phyloP scores from a whole-genome alignment of 2,113 vertebrate species.

The Aythya baeri region DNA sequence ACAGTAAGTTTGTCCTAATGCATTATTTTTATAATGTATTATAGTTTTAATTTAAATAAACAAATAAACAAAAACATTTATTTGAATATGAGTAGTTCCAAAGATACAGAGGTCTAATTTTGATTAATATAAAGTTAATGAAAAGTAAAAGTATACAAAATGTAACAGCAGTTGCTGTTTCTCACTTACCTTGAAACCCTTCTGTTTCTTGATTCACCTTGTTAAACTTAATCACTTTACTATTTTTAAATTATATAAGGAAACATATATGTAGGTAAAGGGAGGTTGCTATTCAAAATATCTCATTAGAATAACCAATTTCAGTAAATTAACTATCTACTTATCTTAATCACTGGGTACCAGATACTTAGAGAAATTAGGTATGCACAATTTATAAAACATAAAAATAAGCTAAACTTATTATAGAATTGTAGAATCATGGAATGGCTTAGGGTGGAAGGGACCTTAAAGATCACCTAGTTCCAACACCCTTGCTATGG shows the following conservation, averaged over 20 bases:
- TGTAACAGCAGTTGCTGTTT: not conserved
- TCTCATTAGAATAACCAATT: not conserved
- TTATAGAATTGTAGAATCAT: not conserved
- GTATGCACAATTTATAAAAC: not conserved
- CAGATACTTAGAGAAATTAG: not conserved
- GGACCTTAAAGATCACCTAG: too few relatives aligned
- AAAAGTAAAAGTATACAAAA: not conserved
- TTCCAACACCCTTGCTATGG: too few relatives aligned
- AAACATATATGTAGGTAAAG: not conserved
- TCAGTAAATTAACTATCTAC: constrained; percentile 7
- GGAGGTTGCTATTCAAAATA: not conserved
- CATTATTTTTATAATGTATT: not conserved
- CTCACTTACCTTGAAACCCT: not conserved
- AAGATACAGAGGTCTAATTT: not conserved
- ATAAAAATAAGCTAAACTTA: not conserved
- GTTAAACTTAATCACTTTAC: not conserved
- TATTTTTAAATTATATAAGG: not conserved
- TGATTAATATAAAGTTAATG: not conserved
- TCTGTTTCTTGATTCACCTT: not conserved
- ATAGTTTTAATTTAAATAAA: not conserved
- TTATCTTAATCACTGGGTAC: constrained; percentile 15
- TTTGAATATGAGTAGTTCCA: not conserved
- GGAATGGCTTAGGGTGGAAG: too few relatives aligned
- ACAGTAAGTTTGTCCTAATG: not conserved
- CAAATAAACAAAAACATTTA: not conserved